Conservation (phyloP, 2,797 vertebrate species). For the Spea hammondii region DNA sequence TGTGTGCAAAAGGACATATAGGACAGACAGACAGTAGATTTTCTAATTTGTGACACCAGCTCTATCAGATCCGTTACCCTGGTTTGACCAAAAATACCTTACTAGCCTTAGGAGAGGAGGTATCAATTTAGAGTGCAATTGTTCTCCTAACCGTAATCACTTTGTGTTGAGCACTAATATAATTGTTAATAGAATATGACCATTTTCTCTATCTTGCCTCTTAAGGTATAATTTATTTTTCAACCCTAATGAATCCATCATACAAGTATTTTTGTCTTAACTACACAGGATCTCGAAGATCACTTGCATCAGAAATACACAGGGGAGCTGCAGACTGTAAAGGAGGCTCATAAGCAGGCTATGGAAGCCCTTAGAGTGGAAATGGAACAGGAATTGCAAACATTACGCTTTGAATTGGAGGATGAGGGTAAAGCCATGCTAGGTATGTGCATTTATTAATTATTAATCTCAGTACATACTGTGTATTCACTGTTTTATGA, state of each 20-base stretch:
- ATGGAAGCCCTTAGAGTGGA: conserved; percentile 92
- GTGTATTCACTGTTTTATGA: no score
- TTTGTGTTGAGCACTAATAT: conserved; percentile 18
- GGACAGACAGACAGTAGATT: no score
- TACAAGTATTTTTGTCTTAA: conserved; percentile 13
- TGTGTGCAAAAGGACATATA: no score
- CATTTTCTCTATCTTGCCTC: conserved; percentile 30
- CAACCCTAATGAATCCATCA: conserved; percentile 12
- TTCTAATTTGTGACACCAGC: no score
- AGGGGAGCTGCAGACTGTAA: conserved; percentile 84
- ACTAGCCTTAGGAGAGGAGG: not conserved
- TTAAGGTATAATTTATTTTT: conserved; percentile 36
- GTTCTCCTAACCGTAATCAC: conserved; percentile 18
- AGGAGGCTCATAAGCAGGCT: conserved; percentile 90
- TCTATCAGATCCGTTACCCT: no score
- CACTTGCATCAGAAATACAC: conserved; percentile 89
- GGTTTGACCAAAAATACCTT: not conserved
- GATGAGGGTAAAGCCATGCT: conserved; percentile 98
- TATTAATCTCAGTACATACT: no score
- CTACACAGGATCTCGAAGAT: conserved; percentile 83
- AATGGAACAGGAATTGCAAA: conserved; percentile 96
- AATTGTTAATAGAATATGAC: conserved; percentile 36
- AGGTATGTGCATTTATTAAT: conserved; percentile 60
- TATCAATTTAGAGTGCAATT: conserved; percentile 13
- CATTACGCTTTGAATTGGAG: conserved; percentile 92